Conservation (phyloP, 2,113 vertebrate species). For the Andinoacara biseriatus region DNA sequence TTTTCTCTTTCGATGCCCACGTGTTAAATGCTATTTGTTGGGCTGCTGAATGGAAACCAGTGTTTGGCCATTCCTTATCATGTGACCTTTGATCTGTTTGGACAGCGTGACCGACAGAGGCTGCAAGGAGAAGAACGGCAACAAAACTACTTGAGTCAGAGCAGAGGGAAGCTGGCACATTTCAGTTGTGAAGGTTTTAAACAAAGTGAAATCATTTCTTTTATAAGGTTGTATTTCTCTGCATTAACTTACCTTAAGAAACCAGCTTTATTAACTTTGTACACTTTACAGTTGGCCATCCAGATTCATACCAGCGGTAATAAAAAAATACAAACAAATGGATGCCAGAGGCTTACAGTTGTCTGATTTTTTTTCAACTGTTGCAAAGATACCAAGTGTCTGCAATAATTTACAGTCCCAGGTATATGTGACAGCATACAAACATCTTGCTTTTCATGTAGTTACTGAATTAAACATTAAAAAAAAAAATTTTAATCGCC, state of each 20-base stretch:
- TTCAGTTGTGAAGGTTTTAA: background rate
- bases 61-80: slow-evolving; percentile 75
- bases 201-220: background rate
- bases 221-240: too few relatives aligned
- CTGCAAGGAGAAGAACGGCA: slow-evolving; percentile 30
- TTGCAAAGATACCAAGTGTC: background rate
- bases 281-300: background rate
- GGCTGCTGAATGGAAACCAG: slow-evolving; percentile 67
- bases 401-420: background rate
- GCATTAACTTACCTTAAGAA: too few relatives aligned
- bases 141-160: slow-evolving; percentile 18
- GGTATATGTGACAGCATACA: background rate
- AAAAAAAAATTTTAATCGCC: too few relatives aligned
- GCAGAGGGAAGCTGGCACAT: slow-evolving; percentile 3
- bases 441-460: background rate
- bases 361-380: too few relatives aligned
- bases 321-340: background rate
- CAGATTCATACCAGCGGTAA: background rate
- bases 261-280: background rate
- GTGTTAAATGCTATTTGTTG: slow-evolving; percentile 49
- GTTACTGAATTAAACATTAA: background rate
- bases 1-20: slow-evolving; percentile 54
- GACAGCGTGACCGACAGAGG: slow-evolving; percentile 73
- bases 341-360: background rate
- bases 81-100: slow-evolving; percentile 81